phyloP scores from a whole-genome alignment of 1,140 invertebrate genomes.

The Diorhabda sublineata region DNA sequence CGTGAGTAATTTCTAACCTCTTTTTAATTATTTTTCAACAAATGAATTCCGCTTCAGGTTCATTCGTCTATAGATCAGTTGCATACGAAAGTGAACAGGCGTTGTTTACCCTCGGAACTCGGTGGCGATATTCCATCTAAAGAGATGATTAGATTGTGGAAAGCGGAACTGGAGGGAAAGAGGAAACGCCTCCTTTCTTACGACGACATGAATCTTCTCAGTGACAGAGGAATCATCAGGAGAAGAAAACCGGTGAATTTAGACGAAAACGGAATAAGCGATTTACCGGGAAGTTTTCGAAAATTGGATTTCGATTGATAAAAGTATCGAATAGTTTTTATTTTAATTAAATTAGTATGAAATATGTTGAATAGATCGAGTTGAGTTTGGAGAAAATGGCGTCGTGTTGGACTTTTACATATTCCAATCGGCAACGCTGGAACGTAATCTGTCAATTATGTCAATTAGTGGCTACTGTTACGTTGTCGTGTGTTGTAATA shows the following conservation, averaged over 20 bases:
- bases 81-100: constrained; percentile 57
- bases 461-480: too few relatives aligned
- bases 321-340: too few relatives aligned
- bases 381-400: too few relatives aligned
- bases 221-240: constrained; percentile 61
- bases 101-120: constrained; percentile 71
- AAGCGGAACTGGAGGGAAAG: constrained; percentile 57
- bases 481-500: too few relatives aligned
- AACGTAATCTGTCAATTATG: too few relatives aligned
- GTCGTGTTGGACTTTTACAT: too few relatives aligned
- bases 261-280: constrained; percentile 53
- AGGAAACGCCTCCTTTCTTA: constrained; percentile 55
- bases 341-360: too few relatives aligned
- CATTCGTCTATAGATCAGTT: constrained; percentile 62
- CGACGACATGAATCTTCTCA: constrained; percentile 56
- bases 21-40: not conserved
- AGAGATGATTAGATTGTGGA: constrained; percentile 72
- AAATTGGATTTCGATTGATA: constrained; percentile 71
- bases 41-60: constrained; percentile 49
- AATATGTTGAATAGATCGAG: too few relatives aligned
- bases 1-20: constrained; percentile 47
- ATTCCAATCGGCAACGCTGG: too few relatives aligned
- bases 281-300: constrained; percentile 68
- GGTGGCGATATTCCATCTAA: constrained; percentile 68
- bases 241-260: constrained; percentile 52